phyloP scores from a whole-genome alignment of 2,888 invertebrate genomes.

The Parapristionchus giblindavisi region DNA sequence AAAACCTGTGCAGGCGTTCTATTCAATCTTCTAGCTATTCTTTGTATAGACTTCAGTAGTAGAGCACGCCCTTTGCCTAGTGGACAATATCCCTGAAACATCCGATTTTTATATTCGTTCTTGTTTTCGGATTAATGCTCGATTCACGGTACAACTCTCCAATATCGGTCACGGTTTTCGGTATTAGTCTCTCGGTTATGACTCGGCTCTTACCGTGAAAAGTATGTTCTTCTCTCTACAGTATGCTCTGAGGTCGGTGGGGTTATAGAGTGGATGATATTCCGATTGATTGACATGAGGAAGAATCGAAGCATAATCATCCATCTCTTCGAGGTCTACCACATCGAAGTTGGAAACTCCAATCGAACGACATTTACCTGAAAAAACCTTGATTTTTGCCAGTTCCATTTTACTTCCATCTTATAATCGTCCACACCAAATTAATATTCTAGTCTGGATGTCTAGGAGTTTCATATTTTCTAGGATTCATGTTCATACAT shows the following conservation, averaged over 20 bases:
- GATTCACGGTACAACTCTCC: too few species aligned
- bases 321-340: constrained; percentile 66
- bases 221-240: constrained; percentile 69
- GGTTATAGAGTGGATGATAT: constrained; percentile 71
- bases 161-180: too few species aligned
- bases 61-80: constrained; percentile 70
- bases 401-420: too few species aligned
- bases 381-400: too few species aligned
- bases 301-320: constrained; percentile 65
- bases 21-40: constrained; percentile 64
- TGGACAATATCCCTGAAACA: constrained; percentile 71
- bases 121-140: too few species aligned
- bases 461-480: too few species aligned
- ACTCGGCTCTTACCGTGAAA: constrained; percentile 66
- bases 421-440: too few species aligned
- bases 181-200: too few species aligned
- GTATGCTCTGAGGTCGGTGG: constrained; percentile 62
- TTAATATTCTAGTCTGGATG: too few species aligned
- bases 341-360: constrained; percentile 71
- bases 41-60: constrained; percentile 60
- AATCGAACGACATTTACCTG: constrained; percentile 68
- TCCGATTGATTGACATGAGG: constrained; percentile 71
- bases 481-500: too few species aligned
- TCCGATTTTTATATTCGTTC: too few species aligned
- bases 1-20: constrained; percentile 70